Conservation (phyloP, 2,797 vertebrate genomes). For the Percopsis omiscomaycus region DNA sequence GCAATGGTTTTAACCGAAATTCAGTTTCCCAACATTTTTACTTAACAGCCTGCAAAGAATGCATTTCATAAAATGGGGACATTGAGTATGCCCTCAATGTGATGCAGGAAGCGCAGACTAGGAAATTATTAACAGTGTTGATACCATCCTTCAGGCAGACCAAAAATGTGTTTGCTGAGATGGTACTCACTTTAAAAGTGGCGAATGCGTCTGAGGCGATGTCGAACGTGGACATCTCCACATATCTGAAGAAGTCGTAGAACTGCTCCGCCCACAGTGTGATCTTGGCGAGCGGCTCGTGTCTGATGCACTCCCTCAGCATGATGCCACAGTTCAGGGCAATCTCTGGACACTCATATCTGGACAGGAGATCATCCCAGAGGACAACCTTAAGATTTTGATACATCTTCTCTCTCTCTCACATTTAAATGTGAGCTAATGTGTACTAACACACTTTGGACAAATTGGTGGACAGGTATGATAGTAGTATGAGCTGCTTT, state of each 20-base stretch:
- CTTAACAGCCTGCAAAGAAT: too few species aligned
- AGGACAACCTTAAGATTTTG: conserved; percentile 6
- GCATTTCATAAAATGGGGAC: too few species aligned
- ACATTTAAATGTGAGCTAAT: background rate
- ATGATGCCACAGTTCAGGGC: conserved; percentile 97
- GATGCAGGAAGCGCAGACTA: too few species aligned
- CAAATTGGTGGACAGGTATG: background rate
- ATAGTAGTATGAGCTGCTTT: too few species aligned
- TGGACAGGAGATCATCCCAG: conserved; percentile 50
- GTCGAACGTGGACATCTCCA: conserved; percentile 98
- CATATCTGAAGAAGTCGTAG: conserved; percentile 98
- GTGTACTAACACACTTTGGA: background rate
- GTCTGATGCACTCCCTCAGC: conserved; percentile 95
- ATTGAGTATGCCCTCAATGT: too few species aligned
- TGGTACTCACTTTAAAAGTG: conserved; percentile 90
- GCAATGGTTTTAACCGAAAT: too few species aligned
- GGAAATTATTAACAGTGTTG: too few species aligned
- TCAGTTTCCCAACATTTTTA: too few species aligned
- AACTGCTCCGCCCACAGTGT: conserved; percentile 94
- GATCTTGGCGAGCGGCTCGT: conserved; percentile 95
- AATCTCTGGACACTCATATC: conserved; percentile 96
- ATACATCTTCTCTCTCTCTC: background rate
- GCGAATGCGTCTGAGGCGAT: conserved; percentile 97
- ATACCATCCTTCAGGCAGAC: too few species aligned
- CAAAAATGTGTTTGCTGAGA: too few species aligned